A percentile compares a stretch with the other conserved stretches of the same genome.
Conservation (phyloP, 64 coral and sea anemone species). For the Pachyseris speciosa region DNA sequence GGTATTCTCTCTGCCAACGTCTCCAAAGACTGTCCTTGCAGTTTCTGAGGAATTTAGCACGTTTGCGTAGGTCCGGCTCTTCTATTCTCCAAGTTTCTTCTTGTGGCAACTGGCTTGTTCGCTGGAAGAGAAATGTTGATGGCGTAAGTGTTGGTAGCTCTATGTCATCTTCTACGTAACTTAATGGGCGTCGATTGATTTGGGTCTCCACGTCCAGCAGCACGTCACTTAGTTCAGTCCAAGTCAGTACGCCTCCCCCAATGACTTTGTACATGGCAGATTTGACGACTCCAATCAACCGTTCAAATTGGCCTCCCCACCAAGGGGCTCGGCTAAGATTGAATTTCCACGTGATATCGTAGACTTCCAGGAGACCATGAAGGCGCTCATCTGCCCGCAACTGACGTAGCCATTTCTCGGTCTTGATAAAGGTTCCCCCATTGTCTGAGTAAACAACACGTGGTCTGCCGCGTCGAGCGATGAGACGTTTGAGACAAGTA, state of each 20-base stretch:
- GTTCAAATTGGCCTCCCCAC: constrained; percentile 75
- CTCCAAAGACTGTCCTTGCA: too few species aligned
- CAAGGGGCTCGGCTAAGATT: constrained; percentile 52
- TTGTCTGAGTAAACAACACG: constrained; percentile 42
- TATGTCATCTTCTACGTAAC: too few species aligned
- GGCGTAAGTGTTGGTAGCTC: too few species aligned
- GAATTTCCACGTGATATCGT: constrained; percentile 53
- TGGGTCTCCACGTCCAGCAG: constrained; percentile 1
- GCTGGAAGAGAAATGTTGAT: too few species aligned
- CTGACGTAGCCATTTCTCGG: constrained; percentile 27
- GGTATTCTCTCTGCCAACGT: too few species aligned
- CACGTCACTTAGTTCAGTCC: not conserved
- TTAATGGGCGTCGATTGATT: constrained; percentile 9
- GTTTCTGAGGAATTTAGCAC: too few species aligned
- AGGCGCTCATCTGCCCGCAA: not conserved
- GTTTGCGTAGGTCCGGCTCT: too few species aligned
- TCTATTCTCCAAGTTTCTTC: too few species aligned
- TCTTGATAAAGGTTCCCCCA: constrained; percentile 43
- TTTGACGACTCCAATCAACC: constrained; percentile 50
- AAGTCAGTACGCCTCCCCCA: not conserved
- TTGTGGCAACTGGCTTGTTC: too few species aligned
- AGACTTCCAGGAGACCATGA: not conserved
- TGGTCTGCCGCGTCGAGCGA: constrained; percentile 57
- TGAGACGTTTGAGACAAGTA: constrained; percentile 33
- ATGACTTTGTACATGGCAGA: constrained; percentile 26